Percentiles rank a stretch among this genome's conserved stretches.
Evolutionary conservation across 2,888 invertebrate species (phyloP).

Genomic region (Chrysolina oricalcia): DNA sequence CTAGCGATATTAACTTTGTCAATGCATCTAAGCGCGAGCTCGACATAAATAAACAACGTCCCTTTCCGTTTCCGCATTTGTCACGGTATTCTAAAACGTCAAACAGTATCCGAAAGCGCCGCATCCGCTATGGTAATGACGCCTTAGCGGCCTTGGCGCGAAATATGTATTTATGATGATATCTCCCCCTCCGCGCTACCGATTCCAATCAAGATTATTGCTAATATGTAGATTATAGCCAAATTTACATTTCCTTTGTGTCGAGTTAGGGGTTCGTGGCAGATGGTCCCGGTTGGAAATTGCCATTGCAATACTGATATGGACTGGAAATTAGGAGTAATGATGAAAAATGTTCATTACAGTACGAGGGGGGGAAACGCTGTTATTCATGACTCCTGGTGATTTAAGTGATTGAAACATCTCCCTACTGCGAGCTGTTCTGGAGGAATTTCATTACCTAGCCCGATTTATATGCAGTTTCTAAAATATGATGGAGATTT

Average conservation of each 20-base stretch:
- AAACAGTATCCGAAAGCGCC: slow-evolving; percentile 49
- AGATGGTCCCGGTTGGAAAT: slow-evolving; percentile 55
- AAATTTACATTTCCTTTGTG: slow-evolving; percentile 64
- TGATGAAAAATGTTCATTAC: slow-evolving; percentile 20
- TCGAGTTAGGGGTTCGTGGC: slow-evolving; percentile 47
- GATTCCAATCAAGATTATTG: slow-evolving; percentile 65
- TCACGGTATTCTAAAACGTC: slow-evolving; percentile 54
- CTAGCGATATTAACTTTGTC: slow-evolving; percentile 36
- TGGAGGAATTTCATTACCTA: background rate
- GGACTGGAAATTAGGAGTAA: slow-evolving; percentile 32
- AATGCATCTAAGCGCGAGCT: slow-evolving; percentile 40
- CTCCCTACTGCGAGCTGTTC: background rate
- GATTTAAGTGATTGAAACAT: background rate
- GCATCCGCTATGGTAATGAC: slow-evolving; percentile 18
- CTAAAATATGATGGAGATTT: too few relatives aligned
- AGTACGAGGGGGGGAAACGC: background rate
- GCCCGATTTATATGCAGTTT: background rate
- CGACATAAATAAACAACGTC: slow-evolving; percentile 43
- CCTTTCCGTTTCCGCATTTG: slow-evolving; percentile 48
- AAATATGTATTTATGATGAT: slow-evolving; percentile 66
- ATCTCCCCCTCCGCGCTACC: slow-evolving; percentile 54
- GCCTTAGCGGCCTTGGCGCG: slow-evolving; percentile 45
- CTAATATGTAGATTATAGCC: slow-evolving; percentile 64
- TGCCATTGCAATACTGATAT: background rate
- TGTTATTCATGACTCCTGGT: background rate